A percentile compares a stretch with the other conserved stretches of the same genome.
These are phyloP conservation scores for Drosophila hamatofila DNA, from an alignment of 2,888 invertebrate species.

Conservation along the genomic window DNA sequence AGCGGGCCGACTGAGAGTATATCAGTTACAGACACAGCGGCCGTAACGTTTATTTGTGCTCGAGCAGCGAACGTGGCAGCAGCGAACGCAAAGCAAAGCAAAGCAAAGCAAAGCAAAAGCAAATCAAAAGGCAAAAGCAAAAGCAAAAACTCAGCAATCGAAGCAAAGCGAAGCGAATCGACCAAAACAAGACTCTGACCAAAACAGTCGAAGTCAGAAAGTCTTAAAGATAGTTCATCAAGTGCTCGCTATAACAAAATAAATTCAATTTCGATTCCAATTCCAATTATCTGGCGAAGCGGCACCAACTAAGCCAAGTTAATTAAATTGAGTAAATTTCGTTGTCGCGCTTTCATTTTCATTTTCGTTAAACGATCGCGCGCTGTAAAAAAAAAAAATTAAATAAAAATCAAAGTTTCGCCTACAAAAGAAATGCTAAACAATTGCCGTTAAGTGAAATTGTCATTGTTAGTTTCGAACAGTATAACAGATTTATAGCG, in stretches of 20 bases:
- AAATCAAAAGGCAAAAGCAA: slow-evolving; percentile 33
- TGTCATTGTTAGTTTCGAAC: slow-evolving; percentile 26
- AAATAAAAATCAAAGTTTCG: background rate
- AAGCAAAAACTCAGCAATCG: slow-evolving; percentile 27
- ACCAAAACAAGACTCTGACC: background rate
- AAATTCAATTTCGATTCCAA: slow-evolving; percentile 24
- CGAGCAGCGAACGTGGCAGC: slow-evolving; percentile 84
- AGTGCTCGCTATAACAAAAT: slow-evolving; percentile 35
- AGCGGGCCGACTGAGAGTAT: slow-evolving; percentile 68
- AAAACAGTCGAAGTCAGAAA: slow-evolving; percentile 21
- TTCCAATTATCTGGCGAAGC: slow-evolving; percentile 37
- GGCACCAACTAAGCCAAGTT: slow-evolving; percentile 23
- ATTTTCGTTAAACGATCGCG: slow-evolving; percentile 25
- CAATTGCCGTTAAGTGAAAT: slow-evolving; percentile 50
- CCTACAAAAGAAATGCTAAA: slow-evolving; percentile 31
- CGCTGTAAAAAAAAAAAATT: background rate
- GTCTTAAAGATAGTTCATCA: slow-evolving; percentile 23
- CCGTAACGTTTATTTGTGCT: slow-evolving; percentile 84
- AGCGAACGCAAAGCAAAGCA: slow-evolving; percentile 59
- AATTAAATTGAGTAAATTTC: slow-evolving; percentile 50
- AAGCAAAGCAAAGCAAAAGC: slow-evolving; percentile 42
- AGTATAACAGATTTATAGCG: slow-evolving; percentile 19
- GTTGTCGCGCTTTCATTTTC: slow-evolving; percentile 53
- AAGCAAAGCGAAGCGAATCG: slow-evolving; percentile 27
- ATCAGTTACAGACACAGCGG: slow-evolving; percentile 78